Evolutionary conservation across 2,888 invertebrate genomes (phyloP), one percentile per base, ranked within the genome.

Genomic region (Saturnia japonica): DNA sequence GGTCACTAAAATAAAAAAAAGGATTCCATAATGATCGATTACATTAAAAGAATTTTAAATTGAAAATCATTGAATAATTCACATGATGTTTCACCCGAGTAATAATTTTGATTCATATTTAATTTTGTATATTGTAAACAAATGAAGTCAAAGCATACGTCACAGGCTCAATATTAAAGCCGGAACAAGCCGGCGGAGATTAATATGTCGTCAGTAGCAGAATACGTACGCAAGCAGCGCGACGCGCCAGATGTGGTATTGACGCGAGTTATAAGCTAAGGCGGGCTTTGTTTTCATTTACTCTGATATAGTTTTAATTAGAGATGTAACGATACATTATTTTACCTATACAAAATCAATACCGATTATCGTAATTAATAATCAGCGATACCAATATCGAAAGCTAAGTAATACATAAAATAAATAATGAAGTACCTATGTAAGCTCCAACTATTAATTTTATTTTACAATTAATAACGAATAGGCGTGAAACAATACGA

Each of bases 171-270:
- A 86, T 86, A 86, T 86, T 84, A 85, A 86, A 82, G 79, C 82
- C 78, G 73, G 78, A 74, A 74, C 70, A 64, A 51, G 77, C 77
- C 80, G 75, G 79, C 81, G 80, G 85, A 87, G 87, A 89, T 89
- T 89, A 89, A 86, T 86, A 86, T 85, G 86, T 89, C 88, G 85
- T 85, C 88, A 86, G 83, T 82, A 79, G 83, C 81, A 83, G 82
- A 84, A 84, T 84, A 81, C 79, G 79, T 80, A 80, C 78, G 80
- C 79, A 79, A 76, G 75, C 79, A 76, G 78, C 74, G 73, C 76
- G 73, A 77, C 74, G 73, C 76, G 73, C 77, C 80, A 77, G 76
- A 79, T 81, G 78, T 71, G 68, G 60, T 34, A 67, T 43, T 71
- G 78, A 74, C 70, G 67, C 73, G 72, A 76, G 78, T 70, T 42